phyloP scores from a whole-genome alignment of 2,113 vertebrate species.

The Zapornia atra region DNA sequence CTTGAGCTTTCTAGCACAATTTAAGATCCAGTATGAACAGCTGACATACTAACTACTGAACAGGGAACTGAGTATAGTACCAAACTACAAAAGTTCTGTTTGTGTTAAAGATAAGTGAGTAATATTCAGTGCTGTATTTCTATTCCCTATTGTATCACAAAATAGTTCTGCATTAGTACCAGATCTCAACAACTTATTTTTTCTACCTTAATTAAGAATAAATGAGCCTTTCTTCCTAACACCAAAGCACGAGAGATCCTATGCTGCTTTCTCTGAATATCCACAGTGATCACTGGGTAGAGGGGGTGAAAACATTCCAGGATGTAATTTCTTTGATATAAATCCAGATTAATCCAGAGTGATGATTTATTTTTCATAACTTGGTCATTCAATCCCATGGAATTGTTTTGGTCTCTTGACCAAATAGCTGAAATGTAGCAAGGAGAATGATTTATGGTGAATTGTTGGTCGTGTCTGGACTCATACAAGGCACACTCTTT shows the following conservation, averaged over 20 bases:
- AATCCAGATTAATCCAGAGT: neutral
- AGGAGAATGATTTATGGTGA: neutral
- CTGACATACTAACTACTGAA: conserved; percentile 14
- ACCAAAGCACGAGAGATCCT: neutral
- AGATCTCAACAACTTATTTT: neutral
- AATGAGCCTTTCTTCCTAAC: neutral
- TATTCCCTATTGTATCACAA: neutral
- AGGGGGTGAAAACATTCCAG: neutral
- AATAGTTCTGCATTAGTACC: neutral
- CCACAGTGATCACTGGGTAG: neutral
- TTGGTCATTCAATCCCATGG: neutral
- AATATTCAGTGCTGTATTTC: neutral
- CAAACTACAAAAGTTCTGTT: neutral
- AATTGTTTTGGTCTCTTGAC: neutral
- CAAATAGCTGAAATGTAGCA: neutral
- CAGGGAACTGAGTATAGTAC: neutral
- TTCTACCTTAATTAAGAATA: neutral
- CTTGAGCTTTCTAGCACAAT: conserved; percentile 55
- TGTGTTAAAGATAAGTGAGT: conserved; percentile 7
- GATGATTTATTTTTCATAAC: neutral
- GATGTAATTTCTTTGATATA: neutral
- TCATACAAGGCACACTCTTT: neutral
- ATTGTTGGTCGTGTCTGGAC: neutral
- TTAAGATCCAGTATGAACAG: conserved; percentile 11
- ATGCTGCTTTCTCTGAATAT: neutral